These are phyloP conservation scores for Tipula vernalis DNA, from an alignment of 2,888 invertebrate species.

Conservation along the genomic window DNA sequence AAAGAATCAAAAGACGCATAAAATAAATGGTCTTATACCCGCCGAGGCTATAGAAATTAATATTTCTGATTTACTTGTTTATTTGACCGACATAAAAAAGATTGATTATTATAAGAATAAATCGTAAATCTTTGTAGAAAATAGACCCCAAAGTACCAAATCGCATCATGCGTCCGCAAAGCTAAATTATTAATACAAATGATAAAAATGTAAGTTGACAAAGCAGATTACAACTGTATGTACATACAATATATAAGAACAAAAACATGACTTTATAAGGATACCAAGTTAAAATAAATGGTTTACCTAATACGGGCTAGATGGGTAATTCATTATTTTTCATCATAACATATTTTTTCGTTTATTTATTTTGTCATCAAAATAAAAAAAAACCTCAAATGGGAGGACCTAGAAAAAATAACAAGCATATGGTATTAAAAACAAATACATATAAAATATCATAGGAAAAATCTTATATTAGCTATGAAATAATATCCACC, in stretches of 20 bases:
- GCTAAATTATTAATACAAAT: not conserved
- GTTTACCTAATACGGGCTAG: not conserved
- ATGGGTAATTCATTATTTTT: slow-evolving; percentile 4
- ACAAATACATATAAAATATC: not conserved
- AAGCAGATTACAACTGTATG: not conserved
- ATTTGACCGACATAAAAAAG: not conserved
- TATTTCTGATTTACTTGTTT: too few relatives aligned
- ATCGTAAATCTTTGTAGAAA: not conserved
- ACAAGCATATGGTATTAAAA: not conserved
- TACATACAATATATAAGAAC: not conserved
- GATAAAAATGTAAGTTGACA: not conserved
- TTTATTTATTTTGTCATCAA: not conserved
- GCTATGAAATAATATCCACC: not conserved
- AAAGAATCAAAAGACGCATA: too few relatives aligned
- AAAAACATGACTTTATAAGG: not conserved
- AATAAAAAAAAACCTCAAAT: not conserved
- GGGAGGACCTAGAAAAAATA: not conserved
- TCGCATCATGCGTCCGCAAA: not conserved
- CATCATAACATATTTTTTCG: not conserved
- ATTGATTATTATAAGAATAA: not conserved
- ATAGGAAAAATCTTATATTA: not conserved
- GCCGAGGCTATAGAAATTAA: too few relatives aligned
- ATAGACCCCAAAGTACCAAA: not conserved
- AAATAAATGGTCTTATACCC: too few relatives aligned
- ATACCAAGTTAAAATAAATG: not conserved